Base-by-base conservation (phyloP, 2,797 vertebrate species). In the Choloepus didactylus region DNA sequence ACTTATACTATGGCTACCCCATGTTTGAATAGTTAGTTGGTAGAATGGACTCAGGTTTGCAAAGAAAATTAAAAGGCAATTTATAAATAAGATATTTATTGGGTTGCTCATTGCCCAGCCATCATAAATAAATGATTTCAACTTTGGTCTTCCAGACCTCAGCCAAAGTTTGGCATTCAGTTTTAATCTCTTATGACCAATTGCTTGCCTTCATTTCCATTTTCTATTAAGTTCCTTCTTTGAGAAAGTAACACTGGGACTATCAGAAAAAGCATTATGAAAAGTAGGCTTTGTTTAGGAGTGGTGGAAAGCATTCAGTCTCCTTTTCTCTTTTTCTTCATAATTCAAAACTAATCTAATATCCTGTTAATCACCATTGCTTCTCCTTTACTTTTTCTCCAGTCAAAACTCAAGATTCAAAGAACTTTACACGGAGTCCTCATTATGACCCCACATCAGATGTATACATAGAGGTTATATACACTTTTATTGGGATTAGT, bases 11-110 rank as follows among this genome's bases (percentile, higher is more conserved):
- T 87, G 41, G 10, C 27, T 87, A 21, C 12, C 6, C 2, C 7
- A 16, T 75, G n/a, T 87, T 56, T 85, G 41, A 64, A 66, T 19
- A 75, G 15, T 25, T 25, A 62, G 25, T 27, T 25, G 60, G 25
- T 27, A 81, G 16, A 97, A 87, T 44, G 18, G 5, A 70, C 19
- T 81, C 9, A 66, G 5, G 35, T 49, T 29, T 64, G 60, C 31
- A 6, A 14, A 87, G 14, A 10, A 76, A 93, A 60, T 76, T n/a
- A 92, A 64, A 2, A 49, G 25, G 19, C 5, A 49, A 89, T 49
- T 67, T 72, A 73, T 82, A 85, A 93, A 77, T 82, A 66, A 93
- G 3, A 18, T 89, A 59, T 72, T 56, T 77, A 75, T 60, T 73
- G 56, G 90, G 18, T 49, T 76, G 25, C 15, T 92, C 66, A 73